phyloP scores from a whole-genome alignment of 2,888 invertebrate genomes.

The Eupithecia abbreviata region DNA sequence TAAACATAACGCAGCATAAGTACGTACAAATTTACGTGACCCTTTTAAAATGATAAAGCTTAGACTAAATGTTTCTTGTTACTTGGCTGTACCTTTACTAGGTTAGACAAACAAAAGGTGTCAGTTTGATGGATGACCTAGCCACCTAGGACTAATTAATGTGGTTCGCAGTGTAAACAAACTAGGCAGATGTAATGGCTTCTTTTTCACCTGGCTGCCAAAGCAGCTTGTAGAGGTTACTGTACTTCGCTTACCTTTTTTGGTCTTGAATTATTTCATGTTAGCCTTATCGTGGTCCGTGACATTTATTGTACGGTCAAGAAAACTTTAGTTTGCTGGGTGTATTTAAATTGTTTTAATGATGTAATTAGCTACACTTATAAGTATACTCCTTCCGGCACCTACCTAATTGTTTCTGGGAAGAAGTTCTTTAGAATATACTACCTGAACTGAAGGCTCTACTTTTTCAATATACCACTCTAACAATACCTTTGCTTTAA shows the following conservation, averaged over 20 bases:
- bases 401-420: not conserved
- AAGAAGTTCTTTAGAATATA: not conserved
- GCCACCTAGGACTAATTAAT: constrained; percentile 13
- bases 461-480: not conserved
- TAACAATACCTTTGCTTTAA: not conserved
- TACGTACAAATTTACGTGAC: not conserved
- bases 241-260: constrained; percentile 58
- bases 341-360: constrained; percentile 32
- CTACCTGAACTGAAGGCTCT: not conserved
- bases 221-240: constrained; percentile 62
- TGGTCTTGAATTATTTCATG: constrained; percentile 59
- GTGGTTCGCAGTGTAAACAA: constrained; percentile 31
- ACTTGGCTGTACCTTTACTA: not conserved
- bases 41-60: not conserved
- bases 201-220: constrained; percentile 60
- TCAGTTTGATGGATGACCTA: constrained; percentile 12
- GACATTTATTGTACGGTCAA: constrained; percentile 51
- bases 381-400: not conserved
- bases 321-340: constrained; percentile 40
- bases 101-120: not conserved
- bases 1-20: not conserved
- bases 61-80: not conserved
- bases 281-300: constrained; percentile 58
- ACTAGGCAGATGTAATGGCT: constrained; percentile 58
- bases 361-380: constrained; percentile 22